phyloP scores from a whole-genome alignment of 2,797 vertebrate genomes.

The Enteromius viviparus region DNA sequence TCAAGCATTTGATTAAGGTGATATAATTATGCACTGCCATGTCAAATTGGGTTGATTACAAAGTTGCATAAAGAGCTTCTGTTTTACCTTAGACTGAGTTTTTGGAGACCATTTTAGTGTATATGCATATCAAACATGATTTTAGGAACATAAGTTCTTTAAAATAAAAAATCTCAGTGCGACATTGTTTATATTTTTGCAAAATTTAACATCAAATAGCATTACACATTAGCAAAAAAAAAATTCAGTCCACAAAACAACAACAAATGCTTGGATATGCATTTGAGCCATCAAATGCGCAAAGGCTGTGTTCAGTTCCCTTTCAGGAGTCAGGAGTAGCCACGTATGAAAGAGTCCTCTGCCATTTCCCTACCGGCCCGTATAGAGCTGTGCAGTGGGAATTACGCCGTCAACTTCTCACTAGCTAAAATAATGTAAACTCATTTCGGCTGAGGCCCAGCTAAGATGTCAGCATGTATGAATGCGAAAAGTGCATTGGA shows the following conservation, averaged over 20 bases:
- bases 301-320: slow-evolving; percentile 7
- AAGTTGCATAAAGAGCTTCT: slow-evolving; percentile 81
- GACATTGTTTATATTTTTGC: slow-evolving; percentile 16
- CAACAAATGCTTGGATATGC: background rate
- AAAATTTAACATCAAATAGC: background rate
- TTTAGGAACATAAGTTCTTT: slow-evolving; percentile 20
- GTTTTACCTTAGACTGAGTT: slow-evolving; percentile 74
- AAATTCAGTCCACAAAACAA: slow-evolving; percentile 6
- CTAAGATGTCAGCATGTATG: slow-evolving; percentile 81
- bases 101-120: slow-evolving; percentile 74
- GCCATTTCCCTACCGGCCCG: slow-evolving; percentile 63
- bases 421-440: slow-evolving; percentile 83
- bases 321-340: slow-evolving; percentile 58
- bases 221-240: background rate
- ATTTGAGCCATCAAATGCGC: slow-evolving; percentile 1
- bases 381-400: slow-evolving; percentile 61
- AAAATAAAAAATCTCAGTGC: slow-evolving; percentile 17
- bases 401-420: slow-evolving; percentile 69
- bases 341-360: slow-evolving; percentile 74
- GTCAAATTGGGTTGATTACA: slow-evolving; percentile 77
- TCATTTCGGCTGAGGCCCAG: slow-evolving; percentile 76
- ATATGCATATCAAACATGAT: slow-evolving; percentile 56
- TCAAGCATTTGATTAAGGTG: slow-evolving; percentile 82
- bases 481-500: slow-evolving; percentile 86
- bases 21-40: slow-evolving; percentile 80